These are phyloP conservation scores for Helicoverpa armigera DNA, from an alignment of 1,140 invertebrate genomes.

Conservation along the genomic window DNA sequence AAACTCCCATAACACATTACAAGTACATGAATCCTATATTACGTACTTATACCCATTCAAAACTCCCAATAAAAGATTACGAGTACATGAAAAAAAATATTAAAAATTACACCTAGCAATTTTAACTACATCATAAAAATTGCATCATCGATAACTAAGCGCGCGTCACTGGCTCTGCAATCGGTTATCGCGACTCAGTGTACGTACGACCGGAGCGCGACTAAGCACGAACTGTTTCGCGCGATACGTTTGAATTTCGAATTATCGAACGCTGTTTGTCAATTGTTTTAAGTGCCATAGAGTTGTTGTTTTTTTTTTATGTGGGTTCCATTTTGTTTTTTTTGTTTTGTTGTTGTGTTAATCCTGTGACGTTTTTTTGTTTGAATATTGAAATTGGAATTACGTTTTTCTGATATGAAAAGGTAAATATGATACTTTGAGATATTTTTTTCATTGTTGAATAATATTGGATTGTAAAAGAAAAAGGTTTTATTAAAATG, in stretches of 20 bases:
- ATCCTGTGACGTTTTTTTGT: neutral
- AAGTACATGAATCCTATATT: neutral
- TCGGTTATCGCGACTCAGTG: slow-evolving; percentile 36
- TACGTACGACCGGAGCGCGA: slow-evolving; percentile 20
- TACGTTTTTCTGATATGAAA: neutral
- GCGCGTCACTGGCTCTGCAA: slow-evolving; percentile 39
- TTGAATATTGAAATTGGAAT: neutral
- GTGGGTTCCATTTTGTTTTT: neutral
- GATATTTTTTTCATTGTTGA: no score
- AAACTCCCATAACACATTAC: slow-evolving; percentile 5
- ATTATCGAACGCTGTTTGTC: slow-evolving; percentile 6
- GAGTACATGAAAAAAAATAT: slow-evolving; percentile 4
- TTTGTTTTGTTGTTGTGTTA: slow-evolving; percentile 11
- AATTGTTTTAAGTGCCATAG: slow-evolving; percentile 24
- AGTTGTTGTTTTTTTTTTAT: slow-evolving; percentile 1
- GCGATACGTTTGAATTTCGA: slow-evolving; percentile 27
- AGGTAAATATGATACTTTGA: neutral
- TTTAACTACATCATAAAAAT: slow-evolving; percentile 35
- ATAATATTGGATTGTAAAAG: no score
- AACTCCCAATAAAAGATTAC: slow-evolving; percentile 1
- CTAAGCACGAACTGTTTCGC: slow-evolving; percentile 30
- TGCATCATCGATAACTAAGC: slow-evolving; percentile 34
- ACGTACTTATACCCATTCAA: no score
- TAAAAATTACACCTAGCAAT: slow-evolving; percentile 26
- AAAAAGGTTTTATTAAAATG: no score